Percentiles rank a stretch among this genome's conserved stretches.
These are phyloP conservation scores for Ctenoplectra terminalis DNA, from an alignment of 1,140 invertebrate genomes.

Conservation along the genomic window DNA sequence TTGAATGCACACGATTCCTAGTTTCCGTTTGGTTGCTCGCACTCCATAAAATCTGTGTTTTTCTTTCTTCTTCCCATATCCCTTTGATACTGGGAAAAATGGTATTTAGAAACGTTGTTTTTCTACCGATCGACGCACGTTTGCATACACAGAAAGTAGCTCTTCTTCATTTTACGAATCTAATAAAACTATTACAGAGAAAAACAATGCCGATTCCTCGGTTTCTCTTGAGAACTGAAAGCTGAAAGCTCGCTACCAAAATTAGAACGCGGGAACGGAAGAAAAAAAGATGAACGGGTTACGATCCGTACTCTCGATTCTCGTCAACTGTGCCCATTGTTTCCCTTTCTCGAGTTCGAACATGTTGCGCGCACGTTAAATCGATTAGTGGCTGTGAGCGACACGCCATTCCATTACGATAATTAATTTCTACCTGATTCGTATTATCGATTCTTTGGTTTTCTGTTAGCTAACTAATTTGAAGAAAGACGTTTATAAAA, in stretches of 20 bases:
- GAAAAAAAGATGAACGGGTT: conserved; percentile 4
- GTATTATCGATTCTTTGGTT: neutral
- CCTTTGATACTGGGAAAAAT: too few species aligned
- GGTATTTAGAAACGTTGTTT: too few species aligned
- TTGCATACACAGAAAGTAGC: too few species aligned
- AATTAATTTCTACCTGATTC: conserved; percentile 49
- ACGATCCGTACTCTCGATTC: conserved; percentile 18
- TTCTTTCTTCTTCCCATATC: too few species aligned
- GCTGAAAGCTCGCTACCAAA: neutral
- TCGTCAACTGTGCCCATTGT: neutral
- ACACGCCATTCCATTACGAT: conserved; percentile 36
- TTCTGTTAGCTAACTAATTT: too few species aligned
- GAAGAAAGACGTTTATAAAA: too few species aligned
- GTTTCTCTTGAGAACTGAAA: neutral
- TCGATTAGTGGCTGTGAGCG: conserved; percentile 32
- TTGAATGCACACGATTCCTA: conserved; percentile 4
- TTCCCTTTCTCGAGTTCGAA: conserved; percentile 23
- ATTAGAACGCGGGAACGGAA: conserved; percentile 44
- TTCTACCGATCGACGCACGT: too few species aligned
- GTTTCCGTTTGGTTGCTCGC: neutral
- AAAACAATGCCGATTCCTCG: neutral
- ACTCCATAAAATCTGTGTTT: neutral
- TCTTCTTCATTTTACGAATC: too few species aligned
- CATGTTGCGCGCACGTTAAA: conserved; percentile 24
- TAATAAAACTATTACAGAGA: too few species aligned